A percentile compares a stretch with the other conserved stretches of the same genome.
These are phyloP conservation scores for Caranx melampygus DNA, from an alignment of 2,113 vertebrate species.

Conservation along the genomic window DNA sequence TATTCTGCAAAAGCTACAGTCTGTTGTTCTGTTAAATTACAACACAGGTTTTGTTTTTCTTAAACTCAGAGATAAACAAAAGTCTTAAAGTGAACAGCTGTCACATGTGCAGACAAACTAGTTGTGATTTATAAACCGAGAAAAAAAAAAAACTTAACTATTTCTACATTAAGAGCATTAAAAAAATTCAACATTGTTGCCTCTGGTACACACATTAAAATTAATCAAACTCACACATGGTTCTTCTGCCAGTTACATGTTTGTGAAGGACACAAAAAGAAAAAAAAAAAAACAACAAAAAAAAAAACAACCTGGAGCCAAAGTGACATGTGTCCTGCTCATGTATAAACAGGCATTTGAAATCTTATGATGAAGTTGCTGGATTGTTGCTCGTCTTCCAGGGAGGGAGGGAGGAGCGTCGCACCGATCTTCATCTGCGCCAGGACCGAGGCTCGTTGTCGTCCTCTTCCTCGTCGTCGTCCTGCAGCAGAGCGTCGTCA, in stretches of 20 bases:
- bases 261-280: conserved; percentile 5
- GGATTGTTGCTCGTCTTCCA: conserved; percentile 48
- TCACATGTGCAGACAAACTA: conserved; percentile 84
- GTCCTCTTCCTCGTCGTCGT: conserved; percentile 98
- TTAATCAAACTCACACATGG: conserved; percentile 87
- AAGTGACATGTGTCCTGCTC: conserved; percentile 59
- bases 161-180: conserved; percentile 75
- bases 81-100: conserved; percentile 81
- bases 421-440: conserved; percentile 91
- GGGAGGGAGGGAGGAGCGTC: not conserved
- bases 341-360: conserved; percentile 64
- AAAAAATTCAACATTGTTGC: conserved; percentile 62
- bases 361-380: conserved; percentile 66
- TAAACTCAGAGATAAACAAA: conserved; percentile 88
- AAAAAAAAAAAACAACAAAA: conserved; percentile 16
- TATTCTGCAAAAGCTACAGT: conserved; percentile 90
- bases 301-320: conserved; percentile 52
- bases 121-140: conserved; percentile 81
- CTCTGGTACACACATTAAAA: conserved; percentile 83
- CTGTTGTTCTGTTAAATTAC: conserved; percentile 73
- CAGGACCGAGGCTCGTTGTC: conserved; percentile 96
- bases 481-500: conserved; percentile 94
- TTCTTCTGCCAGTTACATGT: conserved; percentile 77
- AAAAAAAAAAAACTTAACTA: conserved; percentile 52
- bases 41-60: conserved; percentile 68